Percentiles rank a stretch among this genome's conserved stretches.
Conservation (phyloP, 2,888 invertebrate genomes). For the Drosophila koepferae region DNA sequence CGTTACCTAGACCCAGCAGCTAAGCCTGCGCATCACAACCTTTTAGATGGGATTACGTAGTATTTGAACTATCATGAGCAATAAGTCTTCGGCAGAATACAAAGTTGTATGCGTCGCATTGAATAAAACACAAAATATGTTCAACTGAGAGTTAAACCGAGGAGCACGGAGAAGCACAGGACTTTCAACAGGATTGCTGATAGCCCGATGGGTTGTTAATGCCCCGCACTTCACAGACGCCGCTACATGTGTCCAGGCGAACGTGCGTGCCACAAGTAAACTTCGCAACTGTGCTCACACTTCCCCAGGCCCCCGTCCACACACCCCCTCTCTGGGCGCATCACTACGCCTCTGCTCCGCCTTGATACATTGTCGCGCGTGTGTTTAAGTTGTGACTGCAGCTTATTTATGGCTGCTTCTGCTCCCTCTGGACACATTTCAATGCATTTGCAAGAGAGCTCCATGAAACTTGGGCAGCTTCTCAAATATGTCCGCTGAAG, state of each 20-base stretch:
- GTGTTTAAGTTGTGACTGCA: constrained; percentile 37
- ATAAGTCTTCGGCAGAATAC: constrained; percentile 40
- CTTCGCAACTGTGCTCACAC: constrained; percentile 27
- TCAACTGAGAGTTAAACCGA: constrained; percentile 35
- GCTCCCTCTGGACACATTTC: constrained; percentile 82
- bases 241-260: constrained; percentile 58
- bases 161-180: constrained; percentile 20
- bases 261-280: constrained; percentile 56
- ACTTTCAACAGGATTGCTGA: constrained; percentile 30
- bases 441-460: constrained; percentile 72
- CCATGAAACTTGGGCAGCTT: constrained; percentile 46
- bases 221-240: constrained; percentile 40
- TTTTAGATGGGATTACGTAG: background rate
- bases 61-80: constrained; percentile 17
- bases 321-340: background rate
- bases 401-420: constrained; percentile 82
- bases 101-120: constrained; percentile 63
- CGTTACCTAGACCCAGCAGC: background rate
- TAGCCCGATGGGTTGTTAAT: constrained; percentile 51
- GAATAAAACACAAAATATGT: constrained; percentile 67
- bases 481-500: constrained; percentile 16
- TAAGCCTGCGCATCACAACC: background rate
- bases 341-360: background rate
- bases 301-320: constrained; percentile 3
- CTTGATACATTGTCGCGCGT: constrained; percentile 28